These are phyloP conservation scores for Physeter macrocephalus DNA, from an alignment of 2,113 vertebrate species.

Conservation along the genomic window DNA sequence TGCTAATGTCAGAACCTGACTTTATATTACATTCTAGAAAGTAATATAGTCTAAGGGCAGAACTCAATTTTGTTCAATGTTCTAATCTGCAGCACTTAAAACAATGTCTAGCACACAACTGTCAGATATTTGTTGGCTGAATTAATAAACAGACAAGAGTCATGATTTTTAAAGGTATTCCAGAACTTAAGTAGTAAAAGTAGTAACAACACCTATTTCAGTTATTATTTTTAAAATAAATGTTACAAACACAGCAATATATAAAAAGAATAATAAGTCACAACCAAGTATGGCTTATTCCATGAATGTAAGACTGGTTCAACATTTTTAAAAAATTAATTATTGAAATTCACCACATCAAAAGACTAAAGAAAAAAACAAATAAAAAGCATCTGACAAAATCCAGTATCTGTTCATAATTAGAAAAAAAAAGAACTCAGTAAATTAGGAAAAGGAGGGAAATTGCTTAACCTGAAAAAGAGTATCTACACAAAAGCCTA, in stretches of 20 bases:
- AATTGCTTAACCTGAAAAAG: background rate
- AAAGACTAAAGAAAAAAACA: background rate
- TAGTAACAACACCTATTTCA: background rate
- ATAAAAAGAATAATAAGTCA: background rate
- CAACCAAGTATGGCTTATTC: background rate
- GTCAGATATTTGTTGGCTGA: background rate
- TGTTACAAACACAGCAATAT: background rate
- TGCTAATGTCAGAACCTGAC: background rate
- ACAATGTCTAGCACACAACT: background rate
- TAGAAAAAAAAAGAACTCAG: background rate
- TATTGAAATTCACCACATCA: background rate
- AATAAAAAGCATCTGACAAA: background rate
- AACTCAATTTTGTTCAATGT: background rate
- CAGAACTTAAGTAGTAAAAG: background rate
- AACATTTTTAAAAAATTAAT: background rate
- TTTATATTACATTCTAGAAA: background rate
- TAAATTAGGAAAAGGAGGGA: background rate
- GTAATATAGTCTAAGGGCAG: background rate
- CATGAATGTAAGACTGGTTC: background rate
- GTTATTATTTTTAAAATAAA: constrained; percentile 31
- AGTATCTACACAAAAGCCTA: background rate
- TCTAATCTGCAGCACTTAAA: background rate
- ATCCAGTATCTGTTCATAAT: background rate
- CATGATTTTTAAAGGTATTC: background rate
- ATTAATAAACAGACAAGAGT: background rate